Base-by-base conservation (phyloP, 2,113 vertebrate species). In the Machaerirhynchus nigripectus region DNA sequence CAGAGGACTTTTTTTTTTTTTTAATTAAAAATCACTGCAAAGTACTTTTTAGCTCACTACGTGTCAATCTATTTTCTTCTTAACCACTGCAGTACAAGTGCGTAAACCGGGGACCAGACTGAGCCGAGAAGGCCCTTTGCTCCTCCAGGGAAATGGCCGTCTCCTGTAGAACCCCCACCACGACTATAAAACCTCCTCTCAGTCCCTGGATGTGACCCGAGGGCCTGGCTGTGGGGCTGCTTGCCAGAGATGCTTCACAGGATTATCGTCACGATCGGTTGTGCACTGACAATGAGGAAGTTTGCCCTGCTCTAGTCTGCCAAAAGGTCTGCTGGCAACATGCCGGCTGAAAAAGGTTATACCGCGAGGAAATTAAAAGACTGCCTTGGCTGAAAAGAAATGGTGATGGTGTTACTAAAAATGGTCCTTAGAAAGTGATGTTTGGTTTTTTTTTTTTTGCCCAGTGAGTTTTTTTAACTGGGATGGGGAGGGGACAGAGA, bases 381-480 rank as follows among this genome's bases (percentile, higher is more conserved):
- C 97, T 97, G 82, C 85, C 93, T 97, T 97, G 97, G 94, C 75
- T 94, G 94, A 95, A 98, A 98, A 98, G 95, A 97, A 98, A 96
- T 86, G 64, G 97, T 97, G 97, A 95, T 91, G 97, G 94, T 90
- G 92, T 97, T 97, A 96, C 97, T 98, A 97, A 98, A 99, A 98
- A 98, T 93, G 97, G 97, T 96, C 97, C 96, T 98, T 97, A 98
- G 97, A 98, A 98, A 97, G 94, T 97, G 97, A 97, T 87, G 84
- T 22, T 87, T 46, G 80, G 87, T 1, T 3, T 64, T 87, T 81
- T 26, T 28, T 52, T 89, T 96, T 96, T 95, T 96, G 84, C 97
- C 97, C 97, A 96, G 96, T 97, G 94, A 96, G 93, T 59, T 76
- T 82, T 64, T 50, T 94, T 92, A 68, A 46, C 49, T 13, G 2